Conservation (phyloP, 2,113 vertebrate species). For the Emberiza fucata region DNA sequence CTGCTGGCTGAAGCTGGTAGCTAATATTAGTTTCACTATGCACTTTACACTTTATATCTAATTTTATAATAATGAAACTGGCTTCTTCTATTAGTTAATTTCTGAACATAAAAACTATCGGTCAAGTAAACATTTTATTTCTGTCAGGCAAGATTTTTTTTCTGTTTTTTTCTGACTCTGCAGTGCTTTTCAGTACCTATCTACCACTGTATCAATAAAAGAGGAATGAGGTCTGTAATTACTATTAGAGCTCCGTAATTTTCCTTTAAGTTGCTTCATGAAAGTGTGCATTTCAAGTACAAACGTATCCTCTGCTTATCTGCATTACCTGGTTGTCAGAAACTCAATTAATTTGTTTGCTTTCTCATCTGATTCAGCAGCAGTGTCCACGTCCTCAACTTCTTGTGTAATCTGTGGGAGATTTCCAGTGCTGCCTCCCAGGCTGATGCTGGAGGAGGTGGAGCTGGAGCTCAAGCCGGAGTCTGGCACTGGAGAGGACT, state of each 20-base stretch:
- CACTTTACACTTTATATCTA: neutral
- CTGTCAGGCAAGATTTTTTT: neutral
- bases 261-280: neutral
- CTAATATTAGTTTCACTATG: neutral
- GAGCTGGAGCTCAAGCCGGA: conserved; percentile 95
- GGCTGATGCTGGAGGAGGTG: conserved; percentile 93
- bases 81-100: neutral
- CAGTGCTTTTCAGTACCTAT: neutral
- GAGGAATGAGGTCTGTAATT: neutral
- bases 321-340: conserved; percentile 90
- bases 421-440: conserved; percentile 93
- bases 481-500: conserved; percentile 90
- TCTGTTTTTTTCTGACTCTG: neutral
- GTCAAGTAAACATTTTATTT: neutral
- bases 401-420: conserved; percentile 92
- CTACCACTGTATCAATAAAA: neutral
- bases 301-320: neutral
- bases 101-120: neutral
- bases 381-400: conserved; percentile 84
- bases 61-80: neutral
- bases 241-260: neutral
- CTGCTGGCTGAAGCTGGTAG: neutral
- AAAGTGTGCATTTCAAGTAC: neutral
- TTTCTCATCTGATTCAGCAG: conserved; percentile 88
- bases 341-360: conserved; percentile 98